These are phyloP conservation scores for Amazona guildingii DNA, from an alignment of 2,113 vertebrate species.

Conservation along the genomic window DNA sequence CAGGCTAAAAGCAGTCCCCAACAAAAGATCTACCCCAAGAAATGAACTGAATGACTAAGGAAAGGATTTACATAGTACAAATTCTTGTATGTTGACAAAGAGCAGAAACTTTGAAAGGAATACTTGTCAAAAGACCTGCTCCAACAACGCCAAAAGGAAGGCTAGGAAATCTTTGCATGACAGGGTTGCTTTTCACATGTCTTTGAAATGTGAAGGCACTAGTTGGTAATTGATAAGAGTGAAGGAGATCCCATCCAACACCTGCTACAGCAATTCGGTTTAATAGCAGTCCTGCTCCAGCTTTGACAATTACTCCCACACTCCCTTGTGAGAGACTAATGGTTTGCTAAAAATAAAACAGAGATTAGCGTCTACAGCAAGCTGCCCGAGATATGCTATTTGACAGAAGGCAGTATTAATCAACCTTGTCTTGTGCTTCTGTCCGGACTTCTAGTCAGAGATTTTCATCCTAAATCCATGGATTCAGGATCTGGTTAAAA, in stretches of 20 bases:
- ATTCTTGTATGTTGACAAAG: neutral
- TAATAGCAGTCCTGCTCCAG: conserved; percentile 68
- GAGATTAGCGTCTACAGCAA: conserved; percentile 47
- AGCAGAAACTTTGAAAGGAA: neutral
- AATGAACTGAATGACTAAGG: fast-evolving
- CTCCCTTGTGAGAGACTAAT: conserved; percentile 74
- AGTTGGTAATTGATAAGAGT: conserved; percentile 35
- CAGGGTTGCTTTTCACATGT: conserved; percentile 39
- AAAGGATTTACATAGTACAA: neutral
- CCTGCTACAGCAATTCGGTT: conserved; percentile 60
- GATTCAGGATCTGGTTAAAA: neutral
- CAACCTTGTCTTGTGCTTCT: neutral
- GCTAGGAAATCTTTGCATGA: neutral
- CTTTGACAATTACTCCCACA: conserved; percentile 76
- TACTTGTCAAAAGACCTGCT: neutral
- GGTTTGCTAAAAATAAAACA: conserved; percentile 78
- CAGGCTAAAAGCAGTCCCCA: neutral
- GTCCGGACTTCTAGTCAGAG: neutral
- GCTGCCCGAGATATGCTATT: neutral
- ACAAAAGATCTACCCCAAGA: neutral
- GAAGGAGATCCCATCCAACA: conserved; percentile 65
- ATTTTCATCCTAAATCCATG: neutral
- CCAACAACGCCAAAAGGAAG: neutral
- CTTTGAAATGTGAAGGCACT: conserved; percentile 50
- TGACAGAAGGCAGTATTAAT: conserved; percentile 18